phyloP scores from a whole-genome alignment of 2,888 invertebrate genomes.

The Hydrotaea diabolus region DNA sequence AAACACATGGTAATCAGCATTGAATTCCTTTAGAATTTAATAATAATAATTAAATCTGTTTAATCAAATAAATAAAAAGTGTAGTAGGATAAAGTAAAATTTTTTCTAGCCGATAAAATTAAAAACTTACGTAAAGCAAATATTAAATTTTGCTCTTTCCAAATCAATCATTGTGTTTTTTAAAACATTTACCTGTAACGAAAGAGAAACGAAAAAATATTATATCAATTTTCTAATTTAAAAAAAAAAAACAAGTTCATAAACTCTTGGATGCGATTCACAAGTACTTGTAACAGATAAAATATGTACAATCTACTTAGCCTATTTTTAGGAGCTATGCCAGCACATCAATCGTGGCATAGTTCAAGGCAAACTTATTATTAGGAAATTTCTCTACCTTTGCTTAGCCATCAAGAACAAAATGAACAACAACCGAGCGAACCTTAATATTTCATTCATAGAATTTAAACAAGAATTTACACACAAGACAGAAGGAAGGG shows the following conservation, averaged over 20 bases:
- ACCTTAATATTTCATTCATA: slow-evolving; percentile 21
- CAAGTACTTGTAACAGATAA: not conserved
- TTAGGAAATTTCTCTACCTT: not conserved
- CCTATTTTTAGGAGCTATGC: not conserved
- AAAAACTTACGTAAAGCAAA: no score
- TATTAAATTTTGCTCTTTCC: no score
- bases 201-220: not conserved
- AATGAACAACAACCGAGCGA: not conserved
- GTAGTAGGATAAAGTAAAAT: no score
- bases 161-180: no score
- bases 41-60: no score
- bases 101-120: no score
- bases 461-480: not conserved
- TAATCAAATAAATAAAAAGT: no score
- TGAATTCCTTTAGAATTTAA: no score
- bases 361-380: not conserved
- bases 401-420: not conserved
- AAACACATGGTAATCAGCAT: no score
- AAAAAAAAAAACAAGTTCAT: not conserved
- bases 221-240: not conserved
- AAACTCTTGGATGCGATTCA: not conserved
- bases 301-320: not conserved
- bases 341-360: not conserved
- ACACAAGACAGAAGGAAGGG: no score
- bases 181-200: not conserved